phyloP scores from a whole-genome alignment of 2,113 vertebrate genomes.

The Phaethon lepturus region DNA sequence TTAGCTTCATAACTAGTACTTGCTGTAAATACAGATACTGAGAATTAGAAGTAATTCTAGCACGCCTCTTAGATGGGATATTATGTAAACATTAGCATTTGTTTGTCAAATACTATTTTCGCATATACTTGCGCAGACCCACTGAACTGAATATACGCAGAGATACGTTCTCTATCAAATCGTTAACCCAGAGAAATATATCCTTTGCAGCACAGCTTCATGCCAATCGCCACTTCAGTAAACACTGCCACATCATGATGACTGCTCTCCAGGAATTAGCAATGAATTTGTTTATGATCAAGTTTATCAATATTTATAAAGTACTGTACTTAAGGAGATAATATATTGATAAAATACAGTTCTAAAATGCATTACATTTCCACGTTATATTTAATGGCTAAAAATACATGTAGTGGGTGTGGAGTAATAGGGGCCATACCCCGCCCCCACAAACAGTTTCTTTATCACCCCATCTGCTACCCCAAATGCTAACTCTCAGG shows the following conservation, averaged over 20 bases:
- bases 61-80: background rate
- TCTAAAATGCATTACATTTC: slow-evolving; percentile 69
- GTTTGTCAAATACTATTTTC: slow-evolving; percentile 19
- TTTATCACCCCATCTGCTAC: slow-evolving; percentile 84
- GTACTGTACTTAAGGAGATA: slow-evolving; percentile 65
- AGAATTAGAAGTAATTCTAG: background rate
- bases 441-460: slow-evolving; percentile 80
- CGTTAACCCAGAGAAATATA: background rate
- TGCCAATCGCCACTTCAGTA: slow-evolving; percentile 36
- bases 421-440: slow-evolving; percentile 74
- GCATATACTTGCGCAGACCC: background rate
- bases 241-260: slow-evolving; percentile 39
- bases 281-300: slow-evolving; percentile 67
- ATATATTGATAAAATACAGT: slow-evolving; percentile 71
- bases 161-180: background rate
- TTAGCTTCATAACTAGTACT: background rate
- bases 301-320: slow-evolving; percentile 75
- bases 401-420: slow-evolving; percentile 76
- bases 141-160: background rate
- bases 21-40: background rate
- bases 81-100: slow-evolving; percentile 25
- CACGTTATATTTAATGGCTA: slow-evolving; percentile 77
- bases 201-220: slow-evolving; percentile 2
- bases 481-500: slow-evolving; percentile 82
- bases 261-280: slow-evolving; percentile 68